Evolutionary conservation across 1,140 invertebrate species (phyloP), one percentile per base, ranked within the genome.

Genomic region (Drosophila novamexicana): DNA sequence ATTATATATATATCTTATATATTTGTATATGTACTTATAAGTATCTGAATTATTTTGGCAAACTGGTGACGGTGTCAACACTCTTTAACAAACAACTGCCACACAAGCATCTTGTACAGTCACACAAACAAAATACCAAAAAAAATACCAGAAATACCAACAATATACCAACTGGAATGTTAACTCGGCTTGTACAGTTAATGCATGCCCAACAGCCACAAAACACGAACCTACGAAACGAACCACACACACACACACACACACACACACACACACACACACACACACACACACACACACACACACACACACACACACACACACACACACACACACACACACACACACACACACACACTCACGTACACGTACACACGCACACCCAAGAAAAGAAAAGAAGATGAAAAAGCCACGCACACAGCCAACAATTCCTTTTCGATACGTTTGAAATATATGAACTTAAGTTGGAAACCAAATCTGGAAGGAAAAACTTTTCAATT

Each of bases 61-160:
- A 67, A 52, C 56, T 62, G 73, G 62, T 62, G 62, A 74, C 37
- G 68, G 75, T 56, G 52, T 71, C 54, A 47, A 67, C 40, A 52
- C 52, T 36, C 16, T 42, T 42, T 57, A 72, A 68, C 57, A 61
- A 42, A 58, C 29, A 71, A 69, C 45, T 75, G 72, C 65, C 65
- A 50, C 39, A 32, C 16, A 32, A 47, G 50, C 66, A 70, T 52
- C 44, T 37, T 74, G 66, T 72, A 71, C 52, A 53, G 50, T 39
- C 42, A 74, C 44, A 39, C 7, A 12, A 67, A 58, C 16, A 58
- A 69, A 76, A 75, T 50, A 68, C 10, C 57, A 63, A 44, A 52
- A 74, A 74, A 5, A 7, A 42, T 14, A 73, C 65, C 22, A 22
- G 3, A 22, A 44, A 29, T 37, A 56, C 52, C 7, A 56, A 45